These are phyloP conservation scores for Baronia brevicornis DNA, from an alignment of 2,888 invertebrate genomes.

Conservation along the genomic window DNA sequence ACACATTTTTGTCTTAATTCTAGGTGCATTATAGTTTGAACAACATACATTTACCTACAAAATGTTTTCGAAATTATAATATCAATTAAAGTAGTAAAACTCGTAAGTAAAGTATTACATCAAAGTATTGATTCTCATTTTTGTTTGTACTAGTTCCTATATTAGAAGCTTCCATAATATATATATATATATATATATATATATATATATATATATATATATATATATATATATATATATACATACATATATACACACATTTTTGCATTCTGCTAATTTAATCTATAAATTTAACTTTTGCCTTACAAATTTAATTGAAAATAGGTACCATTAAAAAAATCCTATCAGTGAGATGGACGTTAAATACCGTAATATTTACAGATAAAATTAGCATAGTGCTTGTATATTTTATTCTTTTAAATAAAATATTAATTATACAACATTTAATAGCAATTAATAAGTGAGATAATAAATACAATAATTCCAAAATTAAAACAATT, in stretches of 20 bases:
- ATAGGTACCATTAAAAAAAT: too few relatives aligned
- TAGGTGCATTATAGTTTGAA: conserved; percentile 53
- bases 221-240: too few relatives aligned
- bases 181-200: too few relatives aligned
- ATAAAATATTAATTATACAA: too few relatives aligned
- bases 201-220: too few relatives aligned
- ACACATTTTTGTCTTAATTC: conserved; percentile 70
- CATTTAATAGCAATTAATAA: too few relatives aligned
- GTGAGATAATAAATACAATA: too few relatives aligned
- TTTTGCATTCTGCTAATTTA: conserved; percentile 11
- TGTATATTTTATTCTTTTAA: too few relatives aligned
- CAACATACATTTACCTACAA: conserved; percentile 50
- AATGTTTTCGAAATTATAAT: conserved; percentile 15
- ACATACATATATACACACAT: conserved; percentile 7
- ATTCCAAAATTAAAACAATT: too few relatives aligned
- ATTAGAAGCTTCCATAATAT: too few relatives aligned
- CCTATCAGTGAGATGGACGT: conserved; percentile 62
- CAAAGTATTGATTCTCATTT: conserved; percentile 6
- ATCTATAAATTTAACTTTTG: too few relatives aligned
- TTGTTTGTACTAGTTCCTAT: conserved; percentile 14
- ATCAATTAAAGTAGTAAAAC: conserved; percentile 10
- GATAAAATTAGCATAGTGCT: conserved; percentile 2
- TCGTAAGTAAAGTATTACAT: conserved; percentile 3
- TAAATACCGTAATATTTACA: conserved; percentile 32
- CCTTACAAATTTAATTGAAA: too few relatives aligned